Conservation (phyloP, 2,797 vertebrate species). For the Acanthurus lineatus region DNA sequence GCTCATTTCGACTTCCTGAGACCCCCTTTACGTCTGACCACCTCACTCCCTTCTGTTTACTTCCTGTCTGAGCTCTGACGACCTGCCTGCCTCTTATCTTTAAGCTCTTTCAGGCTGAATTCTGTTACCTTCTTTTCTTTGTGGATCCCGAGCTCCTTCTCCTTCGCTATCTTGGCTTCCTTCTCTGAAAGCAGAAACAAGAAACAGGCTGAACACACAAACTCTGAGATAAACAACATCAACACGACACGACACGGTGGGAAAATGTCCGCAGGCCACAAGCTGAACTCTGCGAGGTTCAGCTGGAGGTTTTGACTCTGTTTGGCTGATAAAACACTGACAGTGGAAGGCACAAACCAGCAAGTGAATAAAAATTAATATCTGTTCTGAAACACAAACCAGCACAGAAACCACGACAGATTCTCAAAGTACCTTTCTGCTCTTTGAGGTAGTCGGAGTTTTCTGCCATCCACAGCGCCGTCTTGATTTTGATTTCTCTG, state of each 20-base stretch:
- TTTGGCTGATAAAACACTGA: no score
- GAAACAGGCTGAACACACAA: conserved; percentile 32
- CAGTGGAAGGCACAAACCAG: no score
- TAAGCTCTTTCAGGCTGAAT: no score
- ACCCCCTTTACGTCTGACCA: background rate
- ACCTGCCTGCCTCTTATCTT: background rate
- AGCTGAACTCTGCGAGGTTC: background rate
- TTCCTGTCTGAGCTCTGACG: conserved; percentile 3
- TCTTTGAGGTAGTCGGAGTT: conserved; percentile 96
- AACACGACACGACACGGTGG: background rate
- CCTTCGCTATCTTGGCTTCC: conserved; percentile 94
- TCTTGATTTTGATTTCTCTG: conserved; percentile 92
- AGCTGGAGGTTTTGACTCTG: no score
- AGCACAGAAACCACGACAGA: accelerated
- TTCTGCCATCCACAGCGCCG: conserved; percentile 95
- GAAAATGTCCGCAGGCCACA: no score
- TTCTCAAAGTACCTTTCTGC: conserved; percentile 88
- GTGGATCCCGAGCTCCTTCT: conserved; percentile 96
- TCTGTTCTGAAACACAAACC: background rate
- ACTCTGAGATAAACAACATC: conserved; percentile 7
- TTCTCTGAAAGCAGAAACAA: conserved; percentile 89
- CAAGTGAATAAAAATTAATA: no score
- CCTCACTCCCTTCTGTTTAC: background rate
- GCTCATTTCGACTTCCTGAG: no score
- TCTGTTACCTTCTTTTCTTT: conserved; percentile 94